Percentiles rank a stretch among this genome's conserved stretches.
Evolutionary conservation across 1,140 invertebrate species (phyloP).

Genomic region (Drosophila rhopaloa): DNA sequence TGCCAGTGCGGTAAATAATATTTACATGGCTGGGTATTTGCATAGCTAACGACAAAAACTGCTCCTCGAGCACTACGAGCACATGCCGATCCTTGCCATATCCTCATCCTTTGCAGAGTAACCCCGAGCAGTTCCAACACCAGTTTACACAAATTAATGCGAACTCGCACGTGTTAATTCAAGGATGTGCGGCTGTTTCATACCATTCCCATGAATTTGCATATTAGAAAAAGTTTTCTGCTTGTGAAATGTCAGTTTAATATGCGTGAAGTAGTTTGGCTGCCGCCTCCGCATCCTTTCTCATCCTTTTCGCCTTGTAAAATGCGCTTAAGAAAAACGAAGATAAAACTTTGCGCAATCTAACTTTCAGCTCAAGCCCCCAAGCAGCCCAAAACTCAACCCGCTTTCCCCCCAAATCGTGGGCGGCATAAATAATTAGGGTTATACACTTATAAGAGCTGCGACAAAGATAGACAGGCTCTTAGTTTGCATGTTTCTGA

Average conservation of each 20-base stretch:
- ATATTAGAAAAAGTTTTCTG: constrained; percentile 81
- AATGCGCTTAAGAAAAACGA: constrained; percentile 67
- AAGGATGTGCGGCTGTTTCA: constrained; percentile 73
- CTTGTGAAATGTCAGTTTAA: constrained; percentile 80
- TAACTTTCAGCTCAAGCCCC: constrained; percentile 38
- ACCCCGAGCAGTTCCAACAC: constrained; percentile 48
- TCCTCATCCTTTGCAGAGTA: constrained; percentile 3
- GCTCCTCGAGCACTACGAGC: constrained; percentile 10
- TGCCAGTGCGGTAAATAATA: constrained; percentile 77
- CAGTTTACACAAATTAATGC: constrained; percentile 80
- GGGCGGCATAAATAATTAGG: constrained; percentile 77
- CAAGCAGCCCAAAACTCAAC: background rate
- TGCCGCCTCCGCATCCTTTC: constrained; percentile 6
- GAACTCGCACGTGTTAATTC: constrained; percentile 81
- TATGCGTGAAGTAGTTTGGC: constrained; percentile 79
- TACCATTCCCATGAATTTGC: constrained; percentile 68
- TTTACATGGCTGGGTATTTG: constrained; percentile 76
- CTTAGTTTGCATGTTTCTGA: constrained; percentile 13
- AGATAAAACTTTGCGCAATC: constrained; percentile 65
- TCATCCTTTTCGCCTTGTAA: constrained; percentile 43
- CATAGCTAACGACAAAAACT: constrained; percentile 81
- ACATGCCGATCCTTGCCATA: constrained; percentile 4
- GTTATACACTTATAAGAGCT: constrained; percentile 32
- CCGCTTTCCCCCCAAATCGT: constrained; percentile 16
- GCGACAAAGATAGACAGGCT: constrained; percentile 20